Evolutionary conservation across 2,797 vertebrate species (phyloP).

Genomic region (Nyctibius grandis): DNA sequence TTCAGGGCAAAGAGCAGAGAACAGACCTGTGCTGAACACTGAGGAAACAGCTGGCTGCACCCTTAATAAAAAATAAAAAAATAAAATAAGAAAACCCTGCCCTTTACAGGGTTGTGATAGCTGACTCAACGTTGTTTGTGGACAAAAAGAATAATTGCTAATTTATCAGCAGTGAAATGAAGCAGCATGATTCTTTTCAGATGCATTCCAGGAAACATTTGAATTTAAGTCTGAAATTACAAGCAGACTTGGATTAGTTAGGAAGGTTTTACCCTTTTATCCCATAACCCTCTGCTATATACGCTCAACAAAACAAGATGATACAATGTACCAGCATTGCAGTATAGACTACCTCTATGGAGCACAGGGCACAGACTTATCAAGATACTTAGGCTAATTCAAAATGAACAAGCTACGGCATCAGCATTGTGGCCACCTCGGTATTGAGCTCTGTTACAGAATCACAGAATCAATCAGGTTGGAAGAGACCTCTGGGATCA

Average conservation of each 20-base stretch:
- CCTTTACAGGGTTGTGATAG: not conserved
- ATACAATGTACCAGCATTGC: not conserved
- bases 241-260: not conserved
- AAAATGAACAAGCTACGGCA: not conserved
- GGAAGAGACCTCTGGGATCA: too few relatives aligned
- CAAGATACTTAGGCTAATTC: not conserved
- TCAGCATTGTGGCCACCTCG: not conserved
- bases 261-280: not conserved
- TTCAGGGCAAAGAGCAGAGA: constrained; percentile 40
- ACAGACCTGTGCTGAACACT: not conserved
- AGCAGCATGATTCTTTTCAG: not conserved
- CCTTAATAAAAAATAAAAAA: not conserved
- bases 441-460: not conserved
- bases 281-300: not conserved
- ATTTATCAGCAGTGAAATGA: not conserved
- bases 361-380: not conserved
- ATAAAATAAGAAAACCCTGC: not conserved
- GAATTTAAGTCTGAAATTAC: not conserved
- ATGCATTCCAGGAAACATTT: not conserved
- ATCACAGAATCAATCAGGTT: too few relatives aligned
- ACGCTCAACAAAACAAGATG: not conserved
- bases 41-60: not conserved
- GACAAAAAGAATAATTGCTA: not conserved
- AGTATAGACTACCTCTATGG: not conserved
- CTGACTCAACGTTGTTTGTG: not conserved